Base-by-base conservation (phyloP, 2,888 invertebrate species). In the Anticlea derivata region DNA sequence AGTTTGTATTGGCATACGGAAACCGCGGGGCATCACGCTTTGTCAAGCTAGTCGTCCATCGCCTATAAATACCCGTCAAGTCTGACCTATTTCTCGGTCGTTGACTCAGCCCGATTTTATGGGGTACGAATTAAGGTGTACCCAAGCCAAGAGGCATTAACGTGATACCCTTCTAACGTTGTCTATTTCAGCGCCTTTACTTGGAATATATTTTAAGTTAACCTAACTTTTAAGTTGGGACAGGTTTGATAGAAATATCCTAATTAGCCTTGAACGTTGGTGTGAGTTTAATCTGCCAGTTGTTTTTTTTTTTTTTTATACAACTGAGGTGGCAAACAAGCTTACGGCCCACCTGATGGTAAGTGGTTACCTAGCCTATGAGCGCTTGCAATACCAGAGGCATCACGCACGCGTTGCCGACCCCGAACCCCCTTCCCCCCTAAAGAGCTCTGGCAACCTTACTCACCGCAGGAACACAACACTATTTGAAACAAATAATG, bases 41-140 rank as follows among this genome's bases (percentile, higher is more conserved):
- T 69, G 75, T 71, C 76, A 71, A 71, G 66, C 62, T 63, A 63
- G 52, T 61, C 61, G 66, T 61, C 68, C 66, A 62, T 65, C 55
- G 63, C 54, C 61, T 73, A 74, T 73, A 72, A 70, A 77, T 77
- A 79, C 65, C 58, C 61, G 63, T 65, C 66, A 67, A 71, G 68
- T 57, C 70, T 76, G 78, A 78, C 79, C 79, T 60, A 79, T 62
- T 74, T 78, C 41, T 61, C 46, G 77, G 75, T 73, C 78, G 68
- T 65, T 67, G 78, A 75, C 70, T 63, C 54, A 47, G 57, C 60
- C 60, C 65, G 66, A 63, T 58, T 65, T 67, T 65, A 61, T 64
- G 70, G 71, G 68, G 66, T 59, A 61, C 59, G 60, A 61, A 62
- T 59, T 63, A 55, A 50, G 60, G 47, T 56, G 54, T 47, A 45